Conservation (phyloP, 2,888 invertebrate genomes). For the Gnatocerus cornutus region DNA sequence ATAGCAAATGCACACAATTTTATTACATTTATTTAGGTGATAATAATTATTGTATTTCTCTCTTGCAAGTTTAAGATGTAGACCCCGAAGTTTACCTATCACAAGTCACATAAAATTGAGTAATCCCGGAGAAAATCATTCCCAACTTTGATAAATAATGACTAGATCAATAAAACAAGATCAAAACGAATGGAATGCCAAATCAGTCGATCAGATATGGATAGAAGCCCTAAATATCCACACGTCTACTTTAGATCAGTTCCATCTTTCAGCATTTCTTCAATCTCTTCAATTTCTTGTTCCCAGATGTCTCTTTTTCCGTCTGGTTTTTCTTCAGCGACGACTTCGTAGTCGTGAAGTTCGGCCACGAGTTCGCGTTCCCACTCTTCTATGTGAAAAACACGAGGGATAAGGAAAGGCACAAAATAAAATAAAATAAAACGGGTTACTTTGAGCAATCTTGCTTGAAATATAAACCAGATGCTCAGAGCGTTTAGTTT, state of each 20-base stretch:
- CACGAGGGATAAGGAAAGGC: slow-evolving; percentile 60
- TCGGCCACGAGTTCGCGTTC: slow-evolving; percentile 97
- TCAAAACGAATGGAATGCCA: slow-evolving; percentile 49
- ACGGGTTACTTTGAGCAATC: slow-evolving; percentile 54
- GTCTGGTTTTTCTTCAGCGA: slow-evolving; percentile 75
- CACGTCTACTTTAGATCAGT: slow-evolving; percentile 67
- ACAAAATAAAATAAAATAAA: slow-evolving; percentile 61
- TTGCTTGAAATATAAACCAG: slow-evolving; percentile 58
- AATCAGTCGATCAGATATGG: slow-evolving; percentile 42
- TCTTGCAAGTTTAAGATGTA: slow-evolving; percentile 52
- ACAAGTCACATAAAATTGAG: slow-evolving; percentile 44
- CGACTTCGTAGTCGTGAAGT: slow-evolving; percentile 95
- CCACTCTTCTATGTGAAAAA: slow-evolving; percentile 84
- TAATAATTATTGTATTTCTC: slow-evolving; percentile 48
- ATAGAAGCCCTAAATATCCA: slow-evolving; percentile 51
- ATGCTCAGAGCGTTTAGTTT: slow-evolving; percentile 65
- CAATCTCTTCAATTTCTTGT: slow-evolving; percentile 69
- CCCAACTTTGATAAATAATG: slow-evolving; percentile 45
- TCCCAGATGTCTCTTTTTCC: slow-evolving; percentile 69
- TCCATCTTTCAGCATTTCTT: slow-evolving; percentile 68
- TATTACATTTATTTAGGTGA: slow-evolving; percentile 50
- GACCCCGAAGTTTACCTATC: slow-evolving; percentile 52
- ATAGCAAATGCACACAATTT: slow-evolving; percentile 54
- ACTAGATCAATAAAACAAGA: slow-evolving; percentile 48
- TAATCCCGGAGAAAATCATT: slow-evolving; percentile 5